Evolutionary conservation across 2,888 invertebrate genomes (phyloP).

Genomic region (Tenthredo amoena): DNA sequence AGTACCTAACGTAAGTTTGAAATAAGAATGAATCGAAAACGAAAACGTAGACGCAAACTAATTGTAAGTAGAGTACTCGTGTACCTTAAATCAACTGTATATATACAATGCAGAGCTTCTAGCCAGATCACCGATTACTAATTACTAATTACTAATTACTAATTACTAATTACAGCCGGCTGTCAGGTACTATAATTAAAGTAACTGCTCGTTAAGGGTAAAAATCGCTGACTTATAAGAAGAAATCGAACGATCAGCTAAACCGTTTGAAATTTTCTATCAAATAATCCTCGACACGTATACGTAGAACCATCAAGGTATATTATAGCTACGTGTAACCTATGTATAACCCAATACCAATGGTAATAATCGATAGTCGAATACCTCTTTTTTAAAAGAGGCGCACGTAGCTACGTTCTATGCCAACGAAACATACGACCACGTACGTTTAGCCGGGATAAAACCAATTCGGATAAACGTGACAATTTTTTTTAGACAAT

Average conservation of each 20-base stretch:
- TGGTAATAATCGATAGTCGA: constrained; percentile 4
- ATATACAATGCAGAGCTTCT: background rate
- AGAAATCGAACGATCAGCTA: background rate
- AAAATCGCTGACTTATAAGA: background rate
- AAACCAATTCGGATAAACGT: constrained; percentile 44
- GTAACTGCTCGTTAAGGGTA: constrained; percentile 22
- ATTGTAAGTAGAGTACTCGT: background rate
- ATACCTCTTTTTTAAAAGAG: constrained; percentile 18
- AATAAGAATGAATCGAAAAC: constrained; percentile 5
- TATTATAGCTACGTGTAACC: background rate
- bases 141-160: constrained; percentile 43
- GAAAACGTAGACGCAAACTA: background rate
- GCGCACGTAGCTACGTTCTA: background rate
- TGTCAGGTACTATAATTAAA: background rate
- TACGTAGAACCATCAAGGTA: no score
- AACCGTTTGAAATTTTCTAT: background rate
- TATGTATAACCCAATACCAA: background rate
- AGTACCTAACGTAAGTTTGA: background rate
- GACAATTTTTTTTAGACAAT: constrained; percentile 22
- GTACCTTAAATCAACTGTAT: no score
- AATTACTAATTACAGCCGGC: constrained; percentile 27
- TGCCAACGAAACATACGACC: constrained; percentile 4
- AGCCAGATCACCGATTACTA: constrained; percentile 39
- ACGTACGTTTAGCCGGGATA: constrained; percentile 40
- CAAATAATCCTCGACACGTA: constrained; percentile 13